Percentiles rank a stretch among this genome's conserved stretches.
phyloP scores from a whole-genome alignment of 2,113 vertebrate species.

The Hydrolagus affinis region DNA sequence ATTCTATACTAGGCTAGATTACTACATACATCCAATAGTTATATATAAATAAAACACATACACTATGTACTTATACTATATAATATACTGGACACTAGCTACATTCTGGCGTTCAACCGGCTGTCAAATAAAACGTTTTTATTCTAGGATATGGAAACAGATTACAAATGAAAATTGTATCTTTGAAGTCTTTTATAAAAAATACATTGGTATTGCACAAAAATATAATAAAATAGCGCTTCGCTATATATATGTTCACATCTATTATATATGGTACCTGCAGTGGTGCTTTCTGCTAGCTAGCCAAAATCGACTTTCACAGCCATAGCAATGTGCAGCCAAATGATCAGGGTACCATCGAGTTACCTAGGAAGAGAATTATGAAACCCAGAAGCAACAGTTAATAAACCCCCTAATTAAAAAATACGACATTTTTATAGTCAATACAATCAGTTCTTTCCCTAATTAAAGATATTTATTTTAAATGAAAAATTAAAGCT shows the following conservation, averaged over 20 bases:
- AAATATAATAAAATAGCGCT: neutral
- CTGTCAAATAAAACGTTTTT: neutral
- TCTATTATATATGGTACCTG: conserved; percentile 60
- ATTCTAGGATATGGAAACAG: neutral
- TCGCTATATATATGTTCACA: neutral
- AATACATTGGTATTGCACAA: neutral
- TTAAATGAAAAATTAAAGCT: conserved; percentile 4
- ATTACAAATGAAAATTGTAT: neutral
- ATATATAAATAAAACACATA: too few species aligned
- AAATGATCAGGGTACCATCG: conserved; percentile 95
- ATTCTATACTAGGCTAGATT: neutral
- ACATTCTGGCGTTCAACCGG: neutral
- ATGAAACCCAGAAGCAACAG: neutral
- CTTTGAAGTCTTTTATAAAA: neutral
- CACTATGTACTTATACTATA: too few species aligned
- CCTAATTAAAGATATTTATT: neutral
- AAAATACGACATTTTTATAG: neutral
- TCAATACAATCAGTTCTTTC: neutral
- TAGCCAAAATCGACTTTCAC: conserved; percentile 88
- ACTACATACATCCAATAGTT: neutral
- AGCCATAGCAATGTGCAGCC: conserved; percentile 89
- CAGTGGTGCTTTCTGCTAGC: conserved; percentile 90
- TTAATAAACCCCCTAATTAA: neutral
- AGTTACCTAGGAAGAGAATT: conserved; percentile 67
- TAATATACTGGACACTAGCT: too few species aligned